These are phyloP conservation scores for Clepsis dumicolana DNA, from an alignment of 2,888 invertebrate species.

Conservation along the genomic window DNA sequence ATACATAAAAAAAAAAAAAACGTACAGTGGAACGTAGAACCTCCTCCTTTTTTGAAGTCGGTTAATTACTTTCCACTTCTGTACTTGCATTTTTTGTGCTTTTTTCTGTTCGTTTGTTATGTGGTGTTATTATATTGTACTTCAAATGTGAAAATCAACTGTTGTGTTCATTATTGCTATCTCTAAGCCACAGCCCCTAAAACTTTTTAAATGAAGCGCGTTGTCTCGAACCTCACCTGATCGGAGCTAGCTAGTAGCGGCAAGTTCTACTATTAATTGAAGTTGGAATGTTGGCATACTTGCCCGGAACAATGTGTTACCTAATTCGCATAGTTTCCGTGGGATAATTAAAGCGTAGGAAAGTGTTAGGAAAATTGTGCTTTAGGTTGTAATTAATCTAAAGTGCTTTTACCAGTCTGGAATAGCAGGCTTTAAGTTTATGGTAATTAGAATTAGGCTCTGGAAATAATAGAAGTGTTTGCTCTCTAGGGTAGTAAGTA, in stretches of 20 bases:
- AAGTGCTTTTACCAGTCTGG: not conserved
- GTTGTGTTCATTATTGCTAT: not conserved
- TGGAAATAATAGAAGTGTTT: not conserved
- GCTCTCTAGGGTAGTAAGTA: too few relatives aligned
- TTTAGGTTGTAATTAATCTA: slow-evolving; percentile 1
- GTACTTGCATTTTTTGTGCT: too few relatives aligned
- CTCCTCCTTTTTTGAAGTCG: too few relatives aligned
- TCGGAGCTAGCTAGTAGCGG: slow-evolving; percentile 46
- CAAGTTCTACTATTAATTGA: slow-evolving; percentile 55
- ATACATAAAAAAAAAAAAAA: too few relatives aligned
- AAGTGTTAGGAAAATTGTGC: slow-evolving; percentile 26
- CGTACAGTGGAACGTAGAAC: too few relatives aligned
- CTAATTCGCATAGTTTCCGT: slow-evolving; percentile 51
- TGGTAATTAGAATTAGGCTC: not conserved
- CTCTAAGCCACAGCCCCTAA: slow-evolving; percentile 6
- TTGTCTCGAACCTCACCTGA: slow-evolving; percentile 32
- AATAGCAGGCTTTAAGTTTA: not conserved
- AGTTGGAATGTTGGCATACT: slow-evolving; percentile 49
- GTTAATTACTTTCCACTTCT: too few relatives aligned
- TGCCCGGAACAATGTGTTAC: slow-evolving; percentile 51
- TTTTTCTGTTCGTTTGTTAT: too few relatives aligned
- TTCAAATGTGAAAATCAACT: not conserved
- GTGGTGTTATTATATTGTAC: too few relatives aligned
- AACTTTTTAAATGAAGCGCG: slow-evolving; percentile 38
- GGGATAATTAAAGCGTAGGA: slow-evolving; percentile 23